Percentiles rank a stretch among this genome's conserved stretches.
Conservation (phyloP, 2,888 invertebrate species). For the Eustalomyia histrio region DNA sequence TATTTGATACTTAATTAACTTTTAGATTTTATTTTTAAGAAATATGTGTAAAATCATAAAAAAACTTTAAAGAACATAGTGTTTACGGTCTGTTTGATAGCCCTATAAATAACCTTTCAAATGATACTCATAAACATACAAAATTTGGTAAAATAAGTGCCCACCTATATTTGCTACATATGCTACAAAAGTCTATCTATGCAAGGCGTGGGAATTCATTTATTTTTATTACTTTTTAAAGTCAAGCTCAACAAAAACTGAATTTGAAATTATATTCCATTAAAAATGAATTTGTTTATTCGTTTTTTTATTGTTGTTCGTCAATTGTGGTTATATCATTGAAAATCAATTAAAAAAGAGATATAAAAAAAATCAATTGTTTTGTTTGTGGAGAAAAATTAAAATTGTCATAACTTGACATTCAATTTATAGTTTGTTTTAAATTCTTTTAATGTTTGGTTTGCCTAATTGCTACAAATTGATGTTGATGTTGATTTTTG, state of each 20-base stretch:
- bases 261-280: neutral
- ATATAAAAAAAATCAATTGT: neutral
- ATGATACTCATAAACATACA: too few species aligned
- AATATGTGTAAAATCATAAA: too few species aligned
- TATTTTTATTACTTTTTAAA: neutral
- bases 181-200: neutral
- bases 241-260: neutral
- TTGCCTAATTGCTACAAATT: too few species aligned
- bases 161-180: neutral
- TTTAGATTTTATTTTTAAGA: too few species aligned
- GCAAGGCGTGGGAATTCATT: neutral
- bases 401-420: neutral
- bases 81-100: too few species aligned
- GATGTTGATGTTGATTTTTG: too few species aligned
- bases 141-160: neutral
- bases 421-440: neutral
- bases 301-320: neutral
- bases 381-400: neutral
- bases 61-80: too few species aligned
- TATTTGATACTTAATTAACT: too few species aligned
- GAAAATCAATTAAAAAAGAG: neutral
- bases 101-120: too few species aligned
- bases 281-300: neutral
- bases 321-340: neutral
- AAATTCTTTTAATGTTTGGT: too few species aligned